Conservation (phyloP, 1,140 invertebrate species). For the Pseudomyrmex pallidus region DNA sequence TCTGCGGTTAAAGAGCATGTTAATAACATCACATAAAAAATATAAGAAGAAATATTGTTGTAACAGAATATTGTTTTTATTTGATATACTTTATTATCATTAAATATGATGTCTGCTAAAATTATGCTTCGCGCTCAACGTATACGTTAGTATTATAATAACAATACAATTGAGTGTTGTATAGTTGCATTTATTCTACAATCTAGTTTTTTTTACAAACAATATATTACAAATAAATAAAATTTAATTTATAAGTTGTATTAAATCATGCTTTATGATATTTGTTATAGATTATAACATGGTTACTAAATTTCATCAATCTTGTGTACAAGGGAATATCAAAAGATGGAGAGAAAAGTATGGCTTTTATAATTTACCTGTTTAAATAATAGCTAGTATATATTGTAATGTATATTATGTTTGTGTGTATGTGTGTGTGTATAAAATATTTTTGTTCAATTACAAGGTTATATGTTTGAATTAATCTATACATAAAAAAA, state of each 20-base stretch:
- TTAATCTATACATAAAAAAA: not conserved
- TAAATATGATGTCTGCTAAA: conserved; percentile 26
- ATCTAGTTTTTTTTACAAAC: not conserved
- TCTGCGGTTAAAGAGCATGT: no score
- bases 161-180: no score
- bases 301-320: conserved; percentile 68
- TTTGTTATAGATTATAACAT: conserved; percentile 42
- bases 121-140: not conserved
- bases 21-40: not conserved
- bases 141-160: conserved; percentile 54
- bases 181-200: not conserved
- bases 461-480: not conserved
- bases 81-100: not conserved
- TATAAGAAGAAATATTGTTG: not conserved
- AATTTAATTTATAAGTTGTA: not conserved
- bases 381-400: conserved; percentile 5
- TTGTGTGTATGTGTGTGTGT: not conserved
- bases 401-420: conserved; percentile 4
- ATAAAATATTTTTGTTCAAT: not conserved
- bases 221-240: not conserved
- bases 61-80: not conserved
- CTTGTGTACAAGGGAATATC: conserved; percentile 33
- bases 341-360: conserved; percentile 72
- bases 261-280: not conserved
- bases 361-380: conserved; percentile 20